These are phyloP conservation scores for Clostera curtula DNA, from an alignment of 2,888 invertebrate genomes.

Conservation along the genomic window DNA sequence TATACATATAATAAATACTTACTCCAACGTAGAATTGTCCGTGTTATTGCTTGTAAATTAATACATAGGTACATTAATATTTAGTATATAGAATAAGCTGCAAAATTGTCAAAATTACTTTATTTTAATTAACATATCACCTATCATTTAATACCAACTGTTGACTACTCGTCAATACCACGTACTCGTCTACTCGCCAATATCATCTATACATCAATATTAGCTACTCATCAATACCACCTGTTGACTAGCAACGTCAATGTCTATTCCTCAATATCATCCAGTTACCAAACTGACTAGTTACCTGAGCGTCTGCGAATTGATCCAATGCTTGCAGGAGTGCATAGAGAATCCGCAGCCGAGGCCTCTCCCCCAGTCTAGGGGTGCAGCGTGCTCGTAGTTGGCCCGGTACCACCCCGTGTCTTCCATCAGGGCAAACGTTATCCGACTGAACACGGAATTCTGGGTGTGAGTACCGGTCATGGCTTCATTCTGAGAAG, in stretches of 20 bases:
- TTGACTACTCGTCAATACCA: not conserved
- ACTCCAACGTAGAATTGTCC: constrained; percentile 35
- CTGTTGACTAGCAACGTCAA: too few relatives aligned
- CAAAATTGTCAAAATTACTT: not conserved
- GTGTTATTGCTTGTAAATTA: constrained; percentile 35
- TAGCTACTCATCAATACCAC: too few relatives aligned
- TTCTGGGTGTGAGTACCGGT: constrained; percentile 99
- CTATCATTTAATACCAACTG: not conserved
- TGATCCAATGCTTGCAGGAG: constrained; percentile 98
- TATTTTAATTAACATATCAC: not conserved
- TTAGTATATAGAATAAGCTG: constrained; percentile 5
- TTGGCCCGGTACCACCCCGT: constrained; percentile 98
- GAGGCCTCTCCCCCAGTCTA: constrained; percentile 92
- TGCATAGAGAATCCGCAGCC: constrained; percentile 96
- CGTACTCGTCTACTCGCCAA: constrained; percentile 6
- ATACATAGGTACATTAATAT: not conserved
- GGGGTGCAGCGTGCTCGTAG: constrained; percentile 88
- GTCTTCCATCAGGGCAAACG: constrained; percentile 97
- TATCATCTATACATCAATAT: not conserved
- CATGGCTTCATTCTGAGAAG: constrained; percentile 95
- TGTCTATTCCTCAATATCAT: too few relatives aligned
- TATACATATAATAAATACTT: too few relatives aligned
- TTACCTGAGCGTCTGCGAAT: constrained; percentile 79
- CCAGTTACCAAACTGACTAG: too few relatives aligned
- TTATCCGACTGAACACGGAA: constrained; percentile 95